These are phyloP conservation scores for Eupithecia exiguata DNA, from an alignment of 2,888 invertebrate species.

Conservation along the genomic window DNA sequence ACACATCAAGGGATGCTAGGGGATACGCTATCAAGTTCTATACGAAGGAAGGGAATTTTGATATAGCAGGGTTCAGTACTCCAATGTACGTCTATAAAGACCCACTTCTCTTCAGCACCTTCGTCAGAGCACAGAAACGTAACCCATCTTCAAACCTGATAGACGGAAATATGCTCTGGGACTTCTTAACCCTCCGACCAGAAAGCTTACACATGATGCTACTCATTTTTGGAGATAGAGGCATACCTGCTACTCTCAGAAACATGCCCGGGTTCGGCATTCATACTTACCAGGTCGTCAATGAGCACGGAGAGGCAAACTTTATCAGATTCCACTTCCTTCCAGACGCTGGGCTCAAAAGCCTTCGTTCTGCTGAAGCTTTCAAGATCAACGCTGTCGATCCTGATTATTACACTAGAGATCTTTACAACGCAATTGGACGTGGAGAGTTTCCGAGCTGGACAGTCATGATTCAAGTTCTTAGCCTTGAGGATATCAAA, in stretches of 20 bases:
- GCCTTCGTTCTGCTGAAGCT: conserved; percentile 86
- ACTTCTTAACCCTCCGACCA: conserved; percentile 92
- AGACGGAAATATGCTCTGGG: conserved; percentile 96
- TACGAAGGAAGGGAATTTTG: conserved; percentile 94
- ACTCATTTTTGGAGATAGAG: conserved; percentile 93
- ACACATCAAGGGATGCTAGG: conserved; percentile 92
- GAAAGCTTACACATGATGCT: conserved; percentile 93
- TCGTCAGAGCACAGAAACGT: conserved; percentile 96
- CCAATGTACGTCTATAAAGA: conserved; percentile 95
- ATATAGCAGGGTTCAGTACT: conserved; percentile 94
- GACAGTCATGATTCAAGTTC: conserved; percentile 91
- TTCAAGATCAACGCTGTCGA: conserved; percentile 86
- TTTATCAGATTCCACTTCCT: conserved; percentile 95
- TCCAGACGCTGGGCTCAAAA: conserved; percentile 93
- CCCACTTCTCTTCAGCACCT: conserved; percentile 92
- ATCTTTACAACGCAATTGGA: conserved; percentile 93
- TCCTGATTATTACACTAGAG: conserved; percentile 93
- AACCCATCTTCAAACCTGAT: conserved; percentile 94
- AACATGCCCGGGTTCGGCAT: conserved; percentile 97
- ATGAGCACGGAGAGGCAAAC: conserved; percentile 85
- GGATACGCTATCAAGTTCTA: conserved; percentile 97
- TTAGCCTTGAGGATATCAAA: conserved; percentile 91
- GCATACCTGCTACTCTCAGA: conserved; percentile 93
- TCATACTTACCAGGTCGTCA: conserved; percentile 94
- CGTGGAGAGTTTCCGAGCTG: conserved; percentile 88